phyloP scores from a whole-genome alignment of 64 coral and sea anemone species.

The Stichodactyla helianthus region DNA sequence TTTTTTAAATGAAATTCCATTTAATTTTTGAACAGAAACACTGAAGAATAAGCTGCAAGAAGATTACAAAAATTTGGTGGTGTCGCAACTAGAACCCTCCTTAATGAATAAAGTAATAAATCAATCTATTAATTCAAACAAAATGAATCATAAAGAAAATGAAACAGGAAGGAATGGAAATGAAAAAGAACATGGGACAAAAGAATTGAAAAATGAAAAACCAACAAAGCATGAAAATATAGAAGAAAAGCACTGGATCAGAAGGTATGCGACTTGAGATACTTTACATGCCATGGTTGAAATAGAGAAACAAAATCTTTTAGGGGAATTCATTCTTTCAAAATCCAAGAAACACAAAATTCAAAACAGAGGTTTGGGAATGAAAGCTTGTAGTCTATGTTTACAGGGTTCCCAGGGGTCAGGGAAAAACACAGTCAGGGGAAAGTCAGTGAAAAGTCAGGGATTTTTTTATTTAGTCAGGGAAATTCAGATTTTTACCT shows the following conservation, averaged over 20 bases:
- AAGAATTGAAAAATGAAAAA: background rate
- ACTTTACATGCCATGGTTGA: too few species aligned
- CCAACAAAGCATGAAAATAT: background rate
- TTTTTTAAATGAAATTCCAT: too few species aligned
- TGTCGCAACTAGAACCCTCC: constrained; percentile 34
- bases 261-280: background rate
- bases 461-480: too few species aligned
- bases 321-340: too few species aligned
- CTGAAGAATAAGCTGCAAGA: constrained; percentile 17
- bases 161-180: background rate
- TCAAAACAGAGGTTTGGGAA: too few species aligned
- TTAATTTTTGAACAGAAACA: constrained; percentile 10
- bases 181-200: background rate
- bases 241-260: background rate
- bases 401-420: too few species aligned
- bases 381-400: too few species aligned
- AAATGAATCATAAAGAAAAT: background rate
- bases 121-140: background rate
- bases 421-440: too few species aligned
- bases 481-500: too few species aligned
- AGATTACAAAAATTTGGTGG: constrained; percentile 26
- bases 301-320: too few species aligned
- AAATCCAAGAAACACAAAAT: too few species aligned
- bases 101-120: background rate
- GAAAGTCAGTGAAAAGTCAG: too few species aligned